Evolutionary conservation across 2,888 invertebrate genomes (phyloP).

Genomic region (Hydrotaea cyrtoneurina): DNA sequence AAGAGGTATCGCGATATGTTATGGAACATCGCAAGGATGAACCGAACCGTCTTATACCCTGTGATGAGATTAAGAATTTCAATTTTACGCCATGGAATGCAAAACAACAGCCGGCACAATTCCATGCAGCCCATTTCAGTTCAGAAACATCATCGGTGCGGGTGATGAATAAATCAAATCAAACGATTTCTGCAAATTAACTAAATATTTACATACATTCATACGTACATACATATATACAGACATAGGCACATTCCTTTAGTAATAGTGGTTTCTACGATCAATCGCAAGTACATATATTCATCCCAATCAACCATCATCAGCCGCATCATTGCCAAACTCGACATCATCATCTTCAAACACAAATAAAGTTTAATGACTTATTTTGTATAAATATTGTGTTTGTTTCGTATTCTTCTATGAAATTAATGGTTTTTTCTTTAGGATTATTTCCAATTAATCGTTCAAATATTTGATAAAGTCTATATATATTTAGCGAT

Average conservation of each 20-base stretch:
- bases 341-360: slow-evolving; percentile 43
- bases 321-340: slow-evolving; percentile 26
- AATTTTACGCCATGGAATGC: slow-evolving; percentile 83
- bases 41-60: slow-evolving; percentile 85
- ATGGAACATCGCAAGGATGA: slow-evolving; percentile 84
- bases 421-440: slow-evolving; percentile 34
- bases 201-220: not conserved
- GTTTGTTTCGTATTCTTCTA: slow-evolving; percentile 35
- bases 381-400: slow-evolving; percentile 26
- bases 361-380: slow-evolving; percentile 64
- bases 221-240: not conserved
- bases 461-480: not conserved
- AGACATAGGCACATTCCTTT: not conserved
- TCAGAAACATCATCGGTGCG: slow-evolving; percentile 70
- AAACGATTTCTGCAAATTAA: slow-evolving; percentile 33
- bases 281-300: not conserved
- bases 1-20: slow-evolving; percentile 84
- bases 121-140: slow-evolving; percentile 71
- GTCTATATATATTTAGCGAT: too few relatives aligned
- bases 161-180: slow-evolving; percentile 64
- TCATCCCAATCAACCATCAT: too few relatives aligned
- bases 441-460: not conserved
- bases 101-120: slow-evolving; percentile 44
- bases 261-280: not conserved
- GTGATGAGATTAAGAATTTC: slow-evolving; percentile 83